Conservation (phyloP, 2,797 vertebrate species). For the Semotilus atromaculatus region DNA sequence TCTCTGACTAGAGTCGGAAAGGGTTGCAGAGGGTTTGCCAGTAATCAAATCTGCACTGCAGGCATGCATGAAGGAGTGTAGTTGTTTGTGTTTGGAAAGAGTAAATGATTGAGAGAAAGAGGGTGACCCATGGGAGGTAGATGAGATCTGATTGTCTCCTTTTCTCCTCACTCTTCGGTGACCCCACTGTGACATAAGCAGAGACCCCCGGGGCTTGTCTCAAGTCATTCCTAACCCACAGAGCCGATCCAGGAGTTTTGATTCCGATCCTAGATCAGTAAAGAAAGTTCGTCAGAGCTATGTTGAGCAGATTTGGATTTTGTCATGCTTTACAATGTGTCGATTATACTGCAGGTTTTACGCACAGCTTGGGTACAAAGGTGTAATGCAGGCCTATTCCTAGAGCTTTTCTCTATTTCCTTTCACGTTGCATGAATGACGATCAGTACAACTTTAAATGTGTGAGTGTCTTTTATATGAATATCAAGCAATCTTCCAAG, state of each 20-base stretch:
- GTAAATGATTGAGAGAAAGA: conserved; percentile 60
- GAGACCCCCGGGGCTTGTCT: conserved; percentile 45
- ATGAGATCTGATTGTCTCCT: conserved; percentile 51
- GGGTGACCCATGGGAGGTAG: conserved; percentile 43
- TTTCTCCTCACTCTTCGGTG: conserved; percentile 44
- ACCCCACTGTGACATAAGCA: conserved; percentile 45
- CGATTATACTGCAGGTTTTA: not conserved
- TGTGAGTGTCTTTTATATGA: not conserved
- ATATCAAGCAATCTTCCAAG: not conserved
- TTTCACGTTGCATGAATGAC: not conserved
- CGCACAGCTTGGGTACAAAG: not conserved
- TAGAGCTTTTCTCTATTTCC: not conserved
- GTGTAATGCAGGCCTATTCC: not conserved
- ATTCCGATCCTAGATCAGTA: not conserved
- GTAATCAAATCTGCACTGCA: conserved; percentile 75
- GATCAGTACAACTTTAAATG: not conserved
- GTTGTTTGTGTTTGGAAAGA: conserved; percentile 64
- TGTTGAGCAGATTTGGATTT: conserved; percentile 43
- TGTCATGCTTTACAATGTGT: not conserved
- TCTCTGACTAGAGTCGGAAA: conserved; percentile 71
- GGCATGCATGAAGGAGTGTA: conserved; percentile 61
- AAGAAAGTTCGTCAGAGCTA: conserved; percentile 16
- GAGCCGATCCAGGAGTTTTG: not conserved
- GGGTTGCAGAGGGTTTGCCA: conserved; percentile 70
- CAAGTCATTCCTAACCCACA: conserved; percentile 48